Evolutionary conservation across 2,888 invertebrate genomes (phyloP).

Genomic region (Byasa hedistus): DNA sequence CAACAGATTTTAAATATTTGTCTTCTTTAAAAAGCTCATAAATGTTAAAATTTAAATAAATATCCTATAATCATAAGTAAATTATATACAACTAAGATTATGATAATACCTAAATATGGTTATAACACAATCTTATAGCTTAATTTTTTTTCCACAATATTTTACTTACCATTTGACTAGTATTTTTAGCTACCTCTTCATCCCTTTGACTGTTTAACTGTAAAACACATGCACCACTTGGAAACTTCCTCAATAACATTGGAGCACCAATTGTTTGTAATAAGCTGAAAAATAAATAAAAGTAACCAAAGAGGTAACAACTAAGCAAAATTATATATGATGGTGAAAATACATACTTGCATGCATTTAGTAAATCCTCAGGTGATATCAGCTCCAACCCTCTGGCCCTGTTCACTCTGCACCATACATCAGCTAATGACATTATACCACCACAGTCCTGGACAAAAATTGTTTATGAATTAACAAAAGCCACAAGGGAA

Average conservation of each 20-base stretch:
- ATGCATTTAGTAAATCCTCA: conserved; percentile 96
- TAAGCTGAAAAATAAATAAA: conserved; percentile 55
- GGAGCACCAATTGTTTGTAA: conserved; percentile 84
- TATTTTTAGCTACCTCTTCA: conserved; percentile 84
- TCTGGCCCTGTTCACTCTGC: conserved; percentile 96
- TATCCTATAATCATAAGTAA: too few species aligned
- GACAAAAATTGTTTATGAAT: conserved; percentile 25
- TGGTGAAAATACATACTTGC: conserved; percentile 76
- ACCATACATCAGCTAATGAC: conserved; percentile 97
- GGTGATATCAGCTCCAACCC: conserved; percentile 97
- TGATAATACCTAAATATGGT: too few species aligned
- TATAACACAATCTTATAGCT: too few species aligned
- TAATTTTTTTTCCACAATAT: background rate
- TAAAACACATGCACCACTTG: conserved; percentile 97
- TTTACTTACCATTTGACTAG: conserved; percentile 80
- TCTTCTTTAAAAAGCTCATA: too few species aligned
- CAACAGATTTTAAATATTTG: too few species aligned
- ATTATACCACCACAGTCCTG: conserved; percentile 97
- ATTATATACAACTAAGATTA: too few species aligned
- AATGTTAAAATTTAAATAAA: too few species aligned
- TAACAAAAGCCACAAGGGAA: too few species aligned
- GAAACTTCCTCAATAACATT: conserved; percentile 90
- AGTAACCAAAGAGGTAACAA: too few species aligned
- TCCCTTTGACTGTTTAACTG: conserved; percentile 89
- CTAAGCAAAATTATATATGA: too few species aligned